A percentile compares a stretch with the other conserved stretches of the same genome.
These are phyloP conservation scores for Pilophorus perplexus DNA, from an alignment of 2,888 invertebrate species.

Conservation along the genomic window DNA sequence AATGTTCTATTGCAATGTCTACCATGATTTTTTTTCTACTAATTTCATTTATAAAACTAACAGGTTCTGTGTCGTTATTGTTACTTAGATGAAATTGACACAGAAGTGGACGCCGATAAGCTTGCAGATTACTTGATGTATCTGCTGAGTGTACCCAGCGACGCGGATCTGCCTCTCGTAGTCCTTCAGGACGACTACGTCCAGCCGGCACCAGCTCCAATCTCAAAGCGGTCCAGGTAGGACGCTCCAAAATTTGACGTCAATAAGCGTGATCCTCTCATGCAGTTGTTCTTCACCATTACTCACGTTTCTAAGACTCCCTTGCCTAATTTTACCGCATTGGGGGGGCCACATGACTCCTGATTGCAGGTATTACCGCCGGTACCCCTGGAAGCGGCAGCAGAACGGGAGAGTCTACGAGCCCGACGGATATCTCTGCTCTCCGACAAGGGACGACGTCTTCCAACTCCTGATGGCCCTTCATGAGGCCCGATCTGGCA, in stretches of 20 bases:
- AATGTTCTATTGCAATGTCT: no score
- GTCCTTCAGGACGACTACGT: constrained; percentile 38
- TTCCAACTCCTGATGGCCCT: constrained; percentile 61
- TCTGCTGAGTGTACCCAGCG: constrained; percentile 47
- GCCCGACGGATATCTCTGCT: constrained; percentile 61
- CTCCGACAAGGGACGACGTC: constrained; percentile 63
- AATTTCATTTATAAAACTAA: no score
- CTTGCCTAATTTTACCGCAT: constrained; percentile 4
- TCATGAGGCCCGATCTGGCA: constrained; percentile 61
- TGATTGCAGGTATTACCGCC: constrained; percentile 54
- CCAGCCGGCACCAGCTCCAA: constrained; percentile 26
- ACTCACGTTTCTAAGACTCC: not conserved
- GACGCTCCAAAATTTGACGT: constrained; percentile 9
- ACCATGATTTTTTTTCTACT: no score
- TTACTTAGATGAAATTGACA: constrained; percentile 33
- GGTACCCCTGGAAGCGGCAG: constrained; percentile 64
- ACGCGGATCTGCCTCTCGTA: constrained; percentile 35
- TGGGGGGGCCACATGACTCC: constrained; percentile 26
- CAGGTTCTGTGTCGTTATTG: no score
- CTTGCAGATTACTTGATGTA: constrained; percentile 50
- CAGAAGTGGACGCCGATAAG: constrained; percentile 43
- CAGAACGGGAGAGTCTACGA: constrained; percentile 57
- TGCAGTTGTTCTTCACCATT: not conserved
- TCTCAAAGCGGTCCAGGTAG: constrained; percentile 41
- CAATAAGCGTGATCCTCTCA: not conserved